Conservation (phyloP, 37 sponge, comb jelly and placozoan genomes). For the Beroe forskalii region DNA sequence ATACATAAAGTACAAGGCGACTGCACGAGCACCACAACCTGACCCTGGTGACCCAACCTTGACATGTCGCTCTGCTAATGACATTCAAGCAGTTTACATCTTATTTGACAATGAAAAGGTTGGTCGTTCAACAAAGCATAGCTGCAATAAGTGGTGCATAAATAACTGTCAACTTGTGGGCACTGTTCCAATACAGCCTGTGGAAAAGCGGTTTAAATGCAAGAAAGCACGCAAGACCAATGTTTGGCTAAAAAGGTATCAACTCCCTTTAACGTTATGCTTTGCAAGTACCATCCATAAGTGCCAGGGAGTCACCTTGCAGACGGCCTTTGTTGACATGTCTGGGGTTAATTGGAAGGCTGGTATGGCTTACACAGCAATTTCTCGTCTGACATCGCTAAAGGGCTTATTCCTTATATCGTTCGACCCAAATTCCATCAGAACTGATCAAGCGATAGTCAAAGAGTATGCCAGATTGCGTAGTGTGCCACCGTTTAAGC, state of each 20-base stretch:
- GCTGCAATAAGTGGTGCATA: neutral
- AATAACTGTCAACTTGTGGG: neutral
- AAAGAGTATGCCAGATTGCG: neutral
- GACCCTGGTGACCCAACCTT: neutral
- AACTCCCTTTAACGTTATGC: neutral
- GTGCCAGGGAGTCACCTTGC: neutral
- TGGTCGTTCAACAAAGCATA: neutral
- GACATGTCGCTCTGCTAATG: neutral
- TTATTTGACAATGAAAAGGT: neutral
- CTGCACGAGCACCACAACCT: too few species aligned
- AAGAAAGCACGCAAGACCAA: neutral
- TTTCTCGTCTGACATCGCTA: neutral
- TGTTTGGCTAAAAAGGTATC: slow-evolving; percentile 5
- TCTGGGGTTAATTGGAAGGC: neutral
- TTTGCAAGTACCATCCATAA: neutral
- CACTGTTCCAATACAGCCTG: slow-evolving; percentile 9
- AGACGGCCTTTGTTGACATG: neutral
- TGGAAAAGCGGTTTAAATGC: neutral
- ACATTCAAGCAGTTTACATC: neutral
- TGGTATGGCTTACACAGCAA: slow-evolving; percentile 51
- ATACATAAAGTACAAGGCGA: neutral
- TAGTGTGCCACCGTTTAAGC: too few species aligned
- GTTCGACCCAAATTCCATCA: neutral
- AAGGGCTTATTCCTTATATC: neutral
- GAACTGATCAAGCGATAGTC: neutral